A percentile compares a stretch with the other conserved stretches of the same genome.
Conservation (phyloP, 2,888 invertebrate genomes). For the Steromphala cineraria region DNA sequence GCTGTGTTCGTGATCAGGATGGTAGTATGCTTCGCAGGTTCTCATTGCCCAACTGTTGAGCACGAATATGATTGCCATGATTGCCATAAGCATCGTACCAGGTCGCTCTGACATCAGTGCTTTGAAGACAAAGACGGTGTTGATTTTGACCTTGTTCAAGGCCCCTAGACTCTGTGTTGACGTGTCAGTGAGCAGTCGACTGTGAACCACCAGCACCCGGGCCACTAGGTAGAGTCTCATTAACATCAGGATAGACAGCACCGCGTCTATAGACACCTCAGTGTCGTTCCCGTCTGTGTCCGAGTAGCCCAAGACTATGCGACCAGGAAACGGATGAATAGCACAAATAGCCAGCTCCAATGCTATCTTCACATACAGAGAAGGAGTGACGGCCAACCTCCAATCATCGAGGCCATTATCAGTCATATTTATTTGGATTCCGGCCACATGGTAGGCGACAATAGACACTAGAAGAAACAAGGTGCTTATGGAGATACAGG, state of each 20-base stretch:
- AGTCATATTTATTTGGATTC: conserved; percentile 57
- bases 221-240: conserved; percentile 56
- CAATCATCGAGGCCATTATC: conserved; percentile 63
- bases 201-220: conserved; percentile 61
- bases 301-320: conserved; percentile 42
- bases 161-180: conserved; percentile 66
- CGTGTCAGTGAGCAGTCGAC: conserved; percentile 54
- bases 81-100: conserved; percentile 54
- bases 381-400: conserved; percentile 53
- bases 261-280: conserved; percentile 54
- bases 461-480: conserved; percentile 47
- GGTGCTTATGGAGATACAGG: conserved; percentile 53
- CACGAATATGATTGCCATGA: conserved; percentile 56
- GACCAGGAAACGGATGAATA: conserved; percentile 60
- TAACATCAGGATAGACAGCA: conserved; percentile 63
- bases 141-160: conserved; percentile 64
- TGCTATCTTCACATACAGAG: conserved; percentile 46
- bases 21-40: conserved; percentile 62
- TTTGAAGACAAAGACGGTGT: conserved; percentile 65
- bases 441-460: conserved; percentile 51
- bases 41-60: conserved; percentile 61
- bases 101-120: conserved; percentile 64
- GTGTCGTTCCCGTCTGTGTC: conserved; percentile 42
- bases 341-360: conserved; percentile 55
- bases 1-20: conserved; percentile 47